phyloP scores from a whole-genome alignment of 2,888 invertebrate genomes.

The Rhagium mordax region DNA sequence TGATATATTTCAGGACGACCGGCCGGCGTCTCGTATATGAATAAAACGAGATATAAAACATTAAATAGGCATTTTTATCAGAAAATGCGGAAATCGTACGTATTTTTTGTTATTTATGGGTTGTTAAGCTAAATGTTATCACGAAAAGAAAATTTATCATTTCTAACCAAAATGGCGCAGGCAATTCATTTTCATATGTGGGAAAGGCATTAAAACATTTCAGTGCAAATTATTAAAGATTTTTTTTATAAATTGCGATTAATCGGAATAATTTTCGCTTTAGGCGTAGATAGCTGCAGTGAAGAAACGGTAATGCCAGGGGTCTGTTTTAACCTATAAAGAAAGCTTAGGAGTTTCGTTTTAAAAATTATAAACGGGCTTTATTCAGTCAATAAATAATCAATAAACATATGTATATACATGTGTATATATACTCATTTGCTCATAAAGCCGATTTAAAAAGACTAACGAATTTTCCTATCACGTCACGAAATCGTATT shows the following conservation, averaged over 20 bases:
- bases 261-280: no score
- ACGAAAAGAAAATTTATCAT: background rate
- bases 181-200: background rate
- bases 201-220: background rate
- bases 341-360: no score
- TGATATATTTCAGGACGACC: background rate
- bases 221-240: no score
- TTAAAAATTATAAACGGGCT: no score
- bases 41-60: background rate
- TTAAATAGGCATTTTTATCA: background rate
- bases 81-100: background rate
- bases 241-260: no score
- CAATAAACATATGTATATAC: no score
- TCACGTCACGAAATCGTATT: background rate
- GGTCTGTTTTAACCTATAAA: no score
- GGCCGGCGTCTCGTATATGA: background rate
- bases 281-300: no score
- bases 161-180: background rate
- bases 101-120: constrained; percentile 9
- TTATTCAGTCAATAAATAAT: background rate
- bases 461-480: background rate
- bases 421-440: no score
- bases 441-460: no score
- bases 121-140: background rate
- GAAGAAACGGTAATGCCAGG: no score